phyloP scores from a whole-genome alignment of 2,888 invertebrate species.

The Polyploca ridens region DNA sequence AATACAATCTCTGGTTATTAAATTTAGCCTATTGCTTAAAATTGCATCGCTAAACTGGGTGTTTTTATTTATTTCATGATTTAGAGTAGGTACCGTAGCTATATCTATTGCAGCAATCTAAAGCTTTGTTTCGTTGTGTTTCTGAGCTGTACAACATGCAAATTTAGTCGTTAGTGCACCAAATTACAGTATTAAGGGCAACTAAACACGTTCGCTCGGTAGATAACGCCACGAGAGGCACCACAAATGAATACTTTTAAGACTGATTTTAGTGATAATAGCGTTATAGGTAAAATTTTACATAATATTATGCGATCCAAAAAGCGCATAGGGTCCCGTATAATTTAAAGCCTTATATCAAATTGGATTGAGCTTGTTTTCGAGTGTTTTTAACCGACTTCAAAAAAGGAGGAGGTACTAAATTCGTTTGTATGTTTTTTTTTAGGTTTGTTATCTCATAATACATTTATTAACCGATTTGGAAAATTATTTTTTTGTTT shows the following conservation, averaged over 20 bases:
- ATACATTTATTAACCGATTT: too few species aligned
- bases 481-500: too few species aligned
- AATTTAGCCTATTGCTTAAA: background rate
- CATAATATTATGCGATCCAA: too few species aligned
- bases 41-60: background rate
- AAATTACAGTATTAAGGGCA: conserved; percentile 7
- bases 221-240: background rate
- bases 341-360: too few species aligned
- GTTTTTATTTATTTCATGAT: background rate
- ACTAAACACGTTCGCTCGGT: background rate
- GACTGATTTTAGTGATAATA: background rate
- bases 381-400: too few species aligned
- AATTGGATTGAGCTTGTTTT: too few species aligned
- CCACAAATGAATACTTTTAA: background rate
- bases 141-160: conserved; percentile 1
- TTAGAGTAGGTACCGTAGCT: background rate
- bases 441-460: too few species aligned
- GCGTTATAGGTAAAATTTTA: background rate
- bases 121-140: conserved; percentile 3
- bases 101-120: background rate
- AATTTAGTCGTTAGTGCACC: conserved; percentile 8
- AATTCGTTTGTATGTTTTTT: too few species aligned
- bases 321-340: too few species aligned
- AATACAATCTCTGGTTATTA: background rate
- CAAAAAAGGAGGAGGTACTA: too few species aligned